Conservation (phyloP, 2,888 invertebrate genomes). For the Poecilus cupreus region DNA sequence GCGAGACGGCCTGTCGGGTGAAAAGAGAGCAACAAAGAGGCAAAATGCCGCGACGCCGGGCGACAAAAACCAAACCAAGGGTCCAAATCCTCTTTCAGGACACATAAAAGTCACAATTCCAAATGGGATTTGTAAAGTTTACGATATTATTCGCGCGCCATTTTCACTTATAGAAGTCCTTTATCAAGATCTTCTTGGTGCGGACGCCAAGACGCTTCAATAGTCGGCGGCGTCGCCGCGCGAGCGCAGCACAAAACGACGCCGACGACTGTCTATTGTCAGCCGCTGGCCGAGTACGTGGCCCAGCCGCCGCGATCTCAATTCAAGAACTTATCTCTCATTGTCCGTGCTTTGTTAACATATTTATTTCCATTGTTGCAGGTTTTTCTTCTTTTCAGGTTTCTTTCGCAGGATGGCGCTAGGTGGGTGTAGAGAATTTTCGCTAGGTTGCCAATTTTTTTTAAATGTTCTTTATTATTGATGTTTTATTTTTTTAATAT, state of each 20-base stretch:
- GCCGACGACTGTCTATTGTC: slow-evolving; percentile 41
- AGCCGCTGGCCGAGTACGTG: slow-evolving; percentile 13
- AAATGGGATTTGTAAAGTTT: slow-evolving; percentile 74
- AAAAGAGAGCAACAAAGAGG: slow-evolving; percentile 11
- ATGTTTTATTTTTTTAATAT: background rate
- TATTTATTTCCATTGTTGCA: slow-evolving; percentile 58
- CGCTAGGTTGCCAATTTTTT: background rate
- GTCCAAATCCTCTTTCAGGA: slow-evolving; percentile 72
- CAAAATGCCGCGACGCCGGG: slow-evolving; percentile 20
- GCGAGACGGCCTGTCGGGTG: background rate
- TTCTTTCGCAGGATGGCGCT: background rate
- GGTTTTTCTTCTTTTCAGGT: slow-evolving; percentile 42
- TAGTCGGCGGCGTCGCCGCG: slow-evolving; percentile 18
- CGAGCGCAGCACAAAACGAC: slow-evolving; percentile 39
- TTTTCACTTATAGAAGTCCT: slow-evolving; percentile 70
- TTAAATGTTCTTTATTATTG: background rate
- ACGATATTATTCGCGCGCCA: slow-evolving; percentile 73
- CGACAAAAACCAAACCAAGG: slow-evolving; percentile 57
- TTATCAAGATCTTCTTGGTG: slow-evolving; percentile 52
- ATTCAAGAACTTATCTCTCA: slow-evolving; percentile 58
- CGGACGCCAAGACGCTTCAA: slow-evolving; percentile 27
- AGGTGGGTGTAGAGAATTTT: background rate
- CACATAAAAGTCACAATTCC: slow-evolving; percentile 74
- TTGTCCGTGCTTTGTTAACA: slow-evolving; percentile 58
- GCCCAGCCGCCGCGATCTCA: slow-evolving; percentile 24